Evolutionary conservation across 2,888 invertebrate species (phyloP), one percentile per base, ranked within the genome.

Genomic region (Cosmorhoe ocellata): DNA sequence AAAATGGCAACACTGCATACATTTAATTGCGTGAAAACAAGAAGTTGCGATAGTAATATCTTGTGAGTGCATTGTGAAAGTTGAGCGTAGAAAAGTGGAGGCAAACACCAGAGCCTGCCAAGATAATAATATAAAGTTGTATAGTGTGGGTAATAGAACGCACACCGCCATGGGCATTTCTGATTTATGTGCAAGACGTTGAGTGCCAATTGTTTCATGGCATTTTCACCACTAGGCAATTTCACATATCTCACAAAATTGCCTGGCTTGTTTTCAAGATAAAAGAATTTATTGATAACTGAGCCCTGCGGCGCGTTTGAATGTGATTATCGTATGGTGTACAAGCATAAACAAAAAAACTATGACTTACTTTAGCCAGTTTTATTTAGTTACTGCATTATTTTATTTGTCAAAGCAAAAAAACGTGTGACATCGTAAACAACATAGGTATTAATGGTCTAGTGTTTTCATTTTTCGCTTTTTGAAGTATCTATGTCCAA

Each of bases 131-230:
- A 62, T 56, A 57, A 49, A 56, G 51, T 64, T 61, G 61, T 56
- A 64, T 57, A 63, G 52, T 59, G 57, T 57, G 59, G 55, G 63
- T 66, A 67, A 67, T 66, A 62, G 63, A 61, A 63, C 62, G 59
- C 61, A 62, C 54, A 65, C 66, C 54, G 50, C 60, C 53, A 57
- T 59, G 56, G 59, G 58, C 60, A 61, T 60, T 60, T 58, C 49
- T 69, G 69, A 74, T 72, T 70, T 71, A 72, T 68, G 61, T 43
- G 48, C 56, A 53, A 61, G 55, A 56, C 55, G 61, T 58, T 60
- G 64, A 64, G 66, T 67, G 66, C 65, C 69, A 61, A 62, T 61
- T 64, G 61, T 65, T 63, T 59, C 58, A 63, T 58, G 51, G 60
- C 54, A 40, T 45, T 45, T 31, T n/a, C 5, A 47, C 11, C 39